These are phyloP conservation scores for Calameuta idolon DNA, from an alignment of 2,888 invertebrate species.

Conservation along the genomic window DNA sequence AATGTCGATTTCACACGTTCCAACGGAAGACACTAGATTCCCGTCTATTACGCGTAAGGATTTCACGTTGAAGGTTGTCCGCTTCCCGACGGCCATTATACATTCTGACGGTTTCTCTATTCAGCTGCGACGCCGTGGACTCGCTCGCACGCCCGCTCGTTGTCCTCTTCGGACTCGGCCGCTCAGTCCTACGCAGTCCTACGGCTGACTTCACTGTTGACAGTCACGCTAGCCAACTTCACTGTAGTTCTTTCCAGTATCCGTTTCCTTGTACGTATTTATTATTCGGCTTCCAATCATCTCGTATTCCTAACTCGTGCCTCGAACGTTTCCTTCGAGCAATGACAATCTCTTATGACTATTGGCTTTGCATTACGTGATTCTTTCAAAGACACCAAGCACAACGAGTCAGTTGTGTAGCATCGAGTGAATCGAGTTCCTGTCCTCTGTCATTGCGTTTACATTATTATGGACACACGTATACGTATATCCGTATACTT, in stretches of 20 bases:
- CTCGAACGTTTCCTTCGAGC: constrained; percentile 39
- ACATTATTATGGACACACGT: neutral
- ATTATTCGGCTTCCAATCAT: constrained; percentile 17
- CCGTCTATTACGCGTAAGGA: neutral
- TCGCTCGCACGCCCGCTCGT: neutral
- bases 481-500: neutral
- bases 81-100: neutral
- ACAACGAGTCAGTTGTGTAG: neutral
- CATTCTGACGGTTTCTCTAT: neutral
- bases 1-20: neutral
- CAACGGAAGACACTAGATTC: neutral
- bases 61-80: neutral
- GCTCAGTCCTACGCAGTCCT: neutral
- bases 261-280: neutral
- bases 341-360: constrained; percentile 26
- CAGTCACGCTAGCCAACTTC: neutral
- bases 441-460: neutral
- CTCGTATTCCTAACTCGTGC: constrained; percentile 36
- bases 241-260: neutral
- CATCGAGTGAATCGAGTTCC: neutral
- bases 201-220: neutral
- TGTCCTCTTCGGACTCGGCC: neutral
- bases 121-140: neutral
- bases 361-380: neutral
- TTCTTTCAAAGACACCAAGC: neutral